Base-by-base conservation (phyloP, 2,797 vertebrate species). In the Pangasius larnaudii region DNA sequence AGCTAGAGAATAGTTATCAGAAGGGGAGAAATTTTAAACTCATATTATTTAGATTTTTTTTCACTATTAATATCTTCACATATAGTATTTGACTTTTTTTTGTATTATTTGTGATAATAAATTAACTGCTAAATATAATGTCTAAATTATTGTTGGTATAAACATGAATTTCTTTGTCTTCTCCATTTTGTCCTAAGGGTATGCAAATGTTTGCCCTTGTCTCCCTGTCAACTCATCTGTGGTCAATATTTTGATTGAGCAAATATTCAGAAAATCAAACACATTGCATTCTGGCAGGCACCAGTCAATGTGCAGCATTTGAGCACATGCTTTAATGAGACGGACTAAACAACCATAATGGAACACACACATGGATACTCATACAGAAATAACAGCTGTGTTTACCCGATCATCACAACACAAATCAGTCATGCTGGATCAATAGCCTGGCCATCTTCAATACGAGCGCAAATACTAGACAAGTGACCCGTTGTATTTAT, bases 361-460 rank as follows among this genome's bases (percentile, higher is more conserved):
- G 79, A 58, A 61, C 24, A 63, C 22, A 63, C 13, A 39, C 9
- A 39, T 8, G 0, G 33, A 61, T 58, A 58, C 5, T 42, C 58
- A 3, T 33, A 69, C 36, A 80, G 39, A 84, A 77, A 53, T 74
- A 69, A 67, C 10, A 14, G 19, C 51, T 78, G 82, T 67, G 24
- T 58, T 58, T 46, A 78, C 2, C 18, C 13, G 1, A 58, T 46
- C 87, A 69, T 39, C 49, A 69, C 78, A 27, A 74, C 22, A 74
- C 33, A 59, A 58, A 88, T 78, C 82, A 46, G 30, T 85, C 42
- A 53, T 49, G 36, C 71, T 18, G 53, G 49, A 84, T 69, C 74
- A 85, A 30, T 78, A 75, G 59, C 87, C 72, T 84, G 71, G 81
- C 72, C 49, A 13, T 84, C 16, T 19, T 88, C 59, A 84, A 51